These are phyloP conservation scores for Drosophila littoralis DNA, from an alignment of 1,140 invertebrate species.

Conservation along the genomic window DNA sequence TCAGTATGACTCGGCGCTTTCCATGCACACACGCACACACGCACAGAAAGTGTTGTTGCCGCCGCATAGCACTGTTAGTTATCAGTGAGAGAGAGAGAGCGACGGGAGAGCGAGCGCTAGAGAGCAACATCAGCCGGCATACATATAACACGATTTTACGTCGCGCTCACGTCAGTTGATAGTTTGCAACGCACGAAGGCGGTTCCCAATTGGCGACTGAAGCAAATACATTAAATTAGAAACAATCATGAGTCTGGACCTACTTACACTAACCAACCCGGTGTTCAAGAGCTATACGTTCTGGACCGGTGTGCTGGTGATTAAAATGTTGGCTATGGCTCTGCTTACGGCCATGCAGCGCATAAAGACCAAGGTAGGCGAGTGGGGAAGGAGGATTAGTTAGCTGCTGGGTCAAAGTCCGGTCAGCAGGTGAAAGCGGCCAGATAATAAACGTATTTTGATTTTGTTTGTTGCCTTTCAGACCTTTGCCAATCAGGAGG, in stretches of 20 bases:
- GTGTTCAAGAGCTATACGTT: slow-evolving; percentile 86
- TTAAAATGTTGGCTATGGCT: slow-evolving; percentile 87
- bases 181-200: slow-evolving; percentile 17
- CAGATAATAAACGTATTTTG: slow-evolving; percentile 2
- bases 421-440: slow-evolving; percentile 20
- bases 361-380: slow-evolving; percentile 86
- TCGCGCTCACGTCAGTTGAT: slow-evolving; percentile 30
- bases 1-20: slow-evolving; percentile 41
- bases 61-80: slow-evolving; percentile 3
- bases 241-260: slow-evolving; percentile 63
- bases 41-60: not conserved
- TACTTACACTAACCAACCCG: slow-evolving; percentile 79
- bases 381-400: not conserved
- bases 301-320: slow-evolving; percentile 86
- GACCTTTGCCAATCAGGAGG: slow-evolving; percentile 87
- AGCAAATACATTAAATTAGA: slow-evolving; percentile 4
- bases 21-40: not conserved
- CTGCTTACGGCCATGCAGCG: slow-evolving; percentile 86
- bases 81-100: slow-evolving; percentile 7
- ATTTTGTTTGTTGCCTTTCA: slow-evolving; percentile 67
- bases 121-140: slow-evolving; percentile 10
- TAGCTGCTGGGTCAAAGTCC: slow-evolving; percentile 41
- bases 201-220: not conserved
- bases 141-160: slow-evolving; percentile 22
- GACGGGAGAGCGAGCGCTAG: slow-evolving; percentile 14